Evolutionary conservation across 1,140 invertebrate genomes (phyloP).

Genomic region (Drosophila quadrilineata): DNA sequence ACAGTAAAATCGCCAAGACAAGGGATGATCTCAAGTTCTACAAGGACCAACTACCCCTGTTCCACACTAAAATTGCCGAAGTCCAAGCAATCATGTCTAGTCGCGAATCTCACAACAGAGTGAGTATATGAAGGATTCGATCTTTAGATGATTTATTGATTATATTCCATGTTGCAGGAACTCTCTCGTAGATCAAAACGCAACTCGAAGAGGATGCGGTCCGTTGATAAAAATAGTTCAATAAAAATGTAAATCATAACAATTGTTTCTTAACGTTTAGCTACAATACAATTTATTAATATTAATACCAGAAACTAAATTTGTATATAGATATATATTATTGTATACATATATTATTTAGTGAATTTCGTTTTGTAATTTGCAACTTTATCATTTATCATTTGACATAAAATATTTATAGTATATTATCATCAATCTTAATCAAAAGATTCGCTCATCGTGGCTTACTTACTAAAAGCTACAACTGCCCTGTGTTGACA

Average conservation of each 20-base stretch:
- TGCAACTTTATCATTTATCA: constrained; percentile 37
- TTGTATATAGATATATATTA: constrained; percentile 75
- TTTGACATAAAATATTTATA: constrained; percentile 61
- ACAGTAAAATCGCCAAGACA: constrained; percentile 24
- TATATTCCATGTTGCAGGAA: background rate
- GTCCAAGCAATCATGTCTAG: constrained; percentile 9
- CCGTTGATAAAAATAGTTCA: background rate
- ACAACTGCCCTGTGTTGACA: constrained; percentile 53
- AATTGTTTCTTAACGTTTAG: constrained; percentile 37
- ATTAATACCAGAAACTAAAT: constrained; percentile 77
- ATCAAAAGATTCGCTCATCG: constrained; percentile 36
- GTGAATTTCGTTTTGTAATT: constrained; percentile 41
- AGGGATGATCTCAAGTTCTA: constrained; percentile 33
- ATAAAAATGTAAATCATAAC: background rate
- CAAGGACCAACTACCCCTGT: constrained; percentile 23
- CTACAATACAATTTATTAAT: constrained; percentile 79
- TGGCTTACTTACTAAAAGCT: constrained; percentile 22
- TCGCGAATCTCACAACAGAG: background rate
- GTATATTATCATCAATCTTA: constrained; percentile 41
- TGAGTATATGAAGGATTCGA: background rate
- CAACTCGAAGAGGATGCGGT: background rate
- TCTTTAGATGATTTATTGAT: background rate
- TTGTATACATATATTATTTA: constrained; percentile 47
- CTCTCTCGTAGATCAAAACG: background rate
- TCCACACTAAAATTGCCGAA: constrained; percentile 24